Evolutionary conservation across 92 coral and sea anemone genomes (phyloP).

Genomic region (Porites divaricata): DNA sequence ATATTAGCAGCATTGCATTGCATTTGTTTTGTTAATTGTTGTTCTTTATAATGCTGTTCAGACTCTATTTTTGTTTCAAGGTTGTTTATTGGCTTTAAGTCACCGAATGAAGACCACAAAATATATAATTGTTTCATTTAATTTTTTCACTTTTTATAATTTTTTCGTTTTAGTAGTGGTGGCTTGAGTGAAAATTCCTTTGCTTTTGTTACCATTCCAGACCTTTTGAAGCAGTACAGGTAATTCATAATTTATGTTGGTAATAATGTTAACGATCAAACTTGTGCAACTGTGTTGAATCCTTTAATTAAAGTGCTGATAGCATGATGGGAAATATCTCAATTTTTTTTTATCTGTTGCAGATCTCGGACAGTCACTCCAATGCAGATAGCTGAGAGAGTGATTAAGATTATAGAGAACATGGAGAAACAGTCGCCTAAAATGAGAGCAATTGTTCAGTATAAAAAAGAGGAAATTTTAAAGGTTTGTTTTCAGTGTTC

Average conservation of each 20-base stretch:
- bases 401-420: constrained; percentile 69
- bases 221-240: constrained; percentile 74
- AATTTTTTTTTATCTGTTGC: neutral
- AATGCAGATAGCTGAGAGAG: constrained; percentile 74
- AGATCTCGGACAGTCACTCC: constrained; percentile 82
- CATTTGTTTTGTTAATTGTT: no score
- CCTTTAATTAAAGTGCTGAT: no score
- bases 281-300: no score
- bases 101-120: neutral
- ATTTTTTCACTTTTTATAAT: neutral
- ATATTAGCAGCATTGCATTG: no score
- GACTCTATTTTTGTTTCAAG: no score
- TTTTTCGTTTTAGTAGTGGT: neutral
- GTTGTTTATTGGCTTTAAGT: no score
- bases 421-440: constrained; percentile 67
- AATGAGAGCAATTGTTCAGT: constrained; percentile 83
- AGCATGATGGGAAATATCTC: no score
- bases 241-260: neutral
- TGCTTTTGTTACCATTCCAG: constrained; percentile 70
- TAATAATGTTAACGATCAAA: neutral
- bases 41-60: no score
- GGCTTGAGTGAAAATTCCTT: constrained; percentile 23
- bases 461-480: constrained; percentile 63
- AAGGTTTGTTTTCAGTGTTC: constrained; percentile 48
- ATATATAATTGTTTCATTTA: no score